A percentile compares a stretch with the other conserved stretches of the same genome.
These are phyloP conservation scores for Protula sp. DNA, from an alignment of 2,888 invertebrate genomes.

Conservation along the genomic window DNA sequence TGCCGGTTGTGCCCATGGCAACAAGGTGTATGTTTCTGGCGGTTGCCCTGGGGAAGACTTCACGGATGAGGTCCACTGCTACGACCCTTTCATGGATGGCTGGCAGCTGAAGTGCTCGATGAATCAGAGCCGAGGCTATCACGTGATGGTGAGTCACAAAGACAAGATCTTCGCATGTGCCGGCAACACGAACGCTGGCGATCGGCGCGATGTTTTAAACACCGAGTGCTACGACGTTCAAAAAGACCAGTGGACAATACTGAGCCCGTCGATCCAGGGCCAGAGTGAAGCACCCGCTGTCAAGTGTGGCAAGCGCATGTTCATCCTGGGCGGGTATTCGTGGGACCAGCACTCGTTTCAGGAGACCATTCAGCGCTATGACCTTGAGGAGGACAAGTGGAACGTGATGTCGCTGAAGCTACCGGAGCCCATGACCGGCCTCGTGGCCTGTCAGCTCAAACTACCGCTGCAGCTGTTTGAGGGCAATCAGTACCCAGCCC, in stretches of 20 bases:
- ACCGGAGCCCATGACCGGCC: constrained; percentile 23
- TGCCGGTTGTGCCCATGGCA: constrained; percentile 25
- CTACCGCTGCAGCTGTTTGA: constrained; percentile 20
- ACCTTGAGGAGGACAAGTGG: constrained; percentile 24
- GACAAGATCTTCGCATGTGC: constrained; percentile 24
- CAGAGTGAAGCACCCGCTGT: constrained; percentile 26
- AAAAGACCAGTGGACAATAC: constrained; percentile 25
- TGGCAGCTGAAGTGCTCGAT: constrained; percentile 22
- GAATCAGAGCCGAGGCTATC: constrained; percentile 29
- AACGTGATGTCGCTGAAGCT: constrained; percentile 17
- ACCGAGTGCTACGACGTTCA: constrained; percentile 26
- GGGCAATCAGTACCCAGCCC: background rate
- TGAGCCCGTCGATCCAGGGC: constrained; percentile 21
- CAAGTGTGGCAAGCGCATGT: constrained; percentile 12
- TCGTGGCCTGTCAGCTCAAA: constrained; percentile 23
- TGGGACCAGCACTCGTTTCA: constrained; percentile 28
- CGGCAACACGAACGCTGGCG: constrained; percentile 28
- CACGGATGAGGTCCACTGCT: constrained; percentile 26
- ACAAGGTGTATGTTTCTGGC: constrained; percentile 13
- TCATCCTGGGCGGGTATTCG: constrained; percentile 25
- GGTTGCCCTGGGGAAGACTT: constrained; percentile 28
- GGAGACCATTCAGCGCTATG: constrained; percentile 24
- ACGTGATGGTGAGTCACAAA: constrained; percentile 24
- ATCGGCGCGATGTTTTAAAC: constrained; percentile 25
- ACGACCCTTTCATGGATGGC: constrained; percentile 20